Evolutionary conservation across 2,113 vertebrate genomes (phyloP), one percentile per base, ranked within the genome.

Genomic region (Dolichallabes microphthalmus): DNA sequence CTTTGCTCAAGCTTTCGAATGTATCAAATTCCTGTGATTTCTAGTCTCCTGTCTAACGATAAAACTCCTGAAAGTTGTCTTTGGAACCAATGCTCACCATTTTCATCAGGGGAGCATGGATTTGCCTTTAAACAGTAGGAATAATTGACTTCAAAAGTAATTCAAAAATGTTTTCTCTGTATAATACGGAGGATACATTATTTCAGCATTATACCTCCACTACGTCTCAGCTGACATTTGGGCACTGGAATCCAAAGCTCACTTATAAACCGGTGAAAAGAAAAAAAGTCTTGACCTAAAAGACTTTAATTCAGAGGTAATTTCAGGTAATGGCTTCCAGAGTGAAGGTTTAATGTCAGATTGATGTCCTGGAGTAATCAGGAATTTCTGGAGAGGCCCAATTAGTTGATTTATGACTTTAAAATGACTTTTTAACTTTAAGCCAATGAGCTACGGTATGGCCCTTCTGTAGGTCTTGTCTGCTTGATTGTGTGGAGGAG

Each of bases 301-400:
- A 71, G 86, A 83, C 91, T 92, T 89, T 86, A 58, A 94, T 91
- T 89, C 82, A 73, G 73, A 87, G 86, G 88, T 87, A 88, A 87
- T 83, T 90, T 90, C 88, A 89, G 88, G 84, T 93, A 94, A 92
- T 90, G 89, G 89, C 88, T 94, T 94, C 93, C 92, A 94, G 92
- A 92, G 82, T 77, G 80, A 45, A 55, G 63, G 30, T 87, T 86
- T 87, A 45, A 87, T 90, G 91, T 91, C 90, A 91, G 82, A 86
- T 82, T 87, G 88, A 92, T 84, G 91, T 63, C 45, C 90, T 57
- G 35, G 63, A 88, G 87, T 87, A 88, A 91, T 89, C 86, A 88
- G 85, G 71, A 87, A 79, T 68, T 81, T 58, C 82, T 82, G 60
- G 45, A 52, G 35, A 27, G 35, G 73, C 76, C 55, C 64, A 80